Conservation (phyloP, 2,113 vertebrate species). For the Mus spicilegus region DNA sequence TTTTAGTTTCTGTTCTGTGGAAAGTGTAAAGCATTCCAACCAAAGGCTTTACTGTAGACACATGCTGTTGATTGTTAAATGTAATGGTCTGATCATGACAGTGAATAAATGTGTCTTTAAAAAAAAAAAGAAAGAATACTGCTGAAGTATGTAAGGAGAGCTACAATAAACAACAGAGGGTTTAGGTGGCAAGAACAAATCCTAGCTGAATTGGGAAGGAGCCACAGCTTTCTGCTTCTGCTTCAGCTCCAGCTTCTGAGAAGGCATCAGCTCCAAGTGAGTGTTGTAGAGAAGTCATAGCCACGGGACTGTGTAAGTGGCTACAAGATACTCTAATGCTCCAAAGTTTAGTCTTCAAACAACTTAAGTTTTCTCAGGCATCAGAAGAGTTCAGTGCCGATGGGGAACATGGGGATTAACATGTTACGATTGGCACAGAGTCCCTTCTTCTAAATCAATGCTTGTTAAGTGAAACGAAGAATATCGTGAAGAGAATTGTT, state of each 20-base stretch:
- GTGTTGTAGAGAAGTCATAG: not conserved
- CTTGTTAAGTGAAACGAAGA: not conserved
- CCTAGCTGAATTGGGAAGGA: not conserved
- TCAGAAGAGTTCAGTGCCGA: not conserved
- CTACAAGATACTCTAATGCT: not conserved
- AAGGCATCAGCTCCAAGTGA: not conserved
- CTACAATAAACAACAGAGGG: not conserved
- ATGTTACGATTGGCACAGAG: not conserved
- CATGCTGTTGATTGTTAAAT: too few relatives aligned
- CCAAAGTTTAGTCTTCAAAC: conserved; percentile 39
- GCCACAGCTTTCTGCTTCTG: too few relatives aligned
- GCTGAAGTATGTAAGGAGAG: not conserved
- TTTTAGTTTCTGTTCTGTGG: too few relatives aligned
- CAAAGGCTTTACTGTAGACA: too few relatives aligned
- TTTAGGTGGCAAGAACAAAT: not conserved
- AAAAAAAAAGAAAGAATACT: not conserved
- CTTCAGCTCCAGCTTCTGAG: not conserved
- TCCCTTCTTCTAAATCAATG: not conserved
- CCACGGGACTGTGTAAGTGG: not conserved
- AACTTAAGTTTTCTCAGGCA: not conserved
- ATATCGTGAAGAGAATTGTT: conserved; percentile 36
- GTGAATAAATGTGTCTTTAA: too few relatives aligned
- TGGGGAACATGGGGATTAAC: not conserved
- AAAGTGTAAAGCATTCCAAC: too few relatives aligned
- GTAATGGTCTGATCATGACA: too few relatives aligned